A percentile compares a stretch with the other conserved stretches of the same genome.
phyloP scores from a whole-genome alignment of 2,797 vertebrate species.

The Pseudocheirus occidentalis region DNA sequence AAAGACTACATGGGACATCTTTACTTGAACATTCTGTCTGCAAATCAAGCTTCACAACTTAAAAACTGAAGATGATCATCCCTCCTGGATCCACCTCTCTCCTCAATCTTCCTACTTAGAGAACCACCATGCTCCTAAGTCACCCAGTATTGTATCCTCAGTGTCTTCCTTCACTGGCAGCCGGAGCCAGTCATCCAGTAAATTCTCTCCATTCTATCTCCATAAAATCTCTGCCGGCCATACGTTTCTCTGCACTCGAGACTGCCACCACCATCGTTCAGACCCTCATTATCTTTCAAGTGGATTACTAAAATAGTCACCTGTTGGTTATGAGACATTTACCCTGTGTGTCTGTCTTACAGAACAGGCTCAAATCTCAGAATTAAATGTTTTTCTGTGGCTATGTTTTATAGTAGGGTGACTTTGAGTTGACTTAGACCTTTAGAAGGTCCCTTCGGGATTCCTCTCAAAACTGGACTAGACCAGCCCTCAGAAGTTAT shows the following conservation, averaged over 20 bases:
- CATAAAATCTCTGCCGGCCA: not conserved
- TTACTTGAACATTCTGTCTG: not conserved
- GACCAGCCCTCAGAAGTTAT: conserved; percentile 14
- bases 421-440: not conserved
- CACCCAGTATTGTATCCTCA: not conserved
- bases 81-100: not conserved
- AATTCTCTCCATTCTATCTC: not conserved
- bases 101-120: not conserved
- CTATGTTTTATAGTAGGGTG: not conserved
- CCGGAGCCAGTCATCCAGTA: not conserved
- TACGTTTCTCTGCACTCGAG: not conserved
- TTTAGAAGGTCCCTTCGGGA: not conserved
- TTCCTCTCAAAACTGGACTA: not conserved
- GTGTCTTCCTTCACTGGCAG: not conserved
- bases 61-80: not conserved
- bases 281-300: not conserved
- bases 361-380: not conserved
- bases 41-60: not conserved
- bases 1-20: not conserved
- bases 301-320: not conserved
- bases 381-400: not conserved
- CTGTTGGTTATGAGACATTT: not conserved
- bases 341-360: not conserved
- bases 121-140: not conserved
- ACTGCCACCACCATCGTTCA: not conserved